phyloP scores from a whole-genome alignment of 1,140 invertebrate species.

The Cepaea nemoralis region DNA sequence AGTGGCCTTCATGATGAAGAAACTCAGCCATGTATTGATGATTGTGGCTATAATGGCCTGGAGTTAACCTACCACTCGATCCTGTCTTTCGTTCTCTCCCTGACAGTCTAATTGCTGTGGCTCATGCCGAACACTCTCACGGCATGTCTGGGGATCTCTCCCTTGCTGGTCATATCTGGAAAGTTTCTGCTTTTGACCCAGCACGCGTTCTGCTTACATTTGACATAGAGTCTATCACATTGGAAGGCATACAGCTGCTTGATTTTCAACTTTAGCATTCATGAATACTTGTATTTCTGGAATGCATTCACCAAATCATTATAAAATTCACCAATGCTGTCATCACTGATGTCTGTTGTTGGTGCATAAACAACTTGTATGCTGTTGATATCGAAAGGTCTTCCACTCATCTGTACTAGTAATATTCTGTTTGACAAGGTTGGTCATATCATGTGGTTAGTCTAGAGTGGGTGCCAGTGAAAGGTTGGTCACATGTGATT shows the following conservation, averaged over 20 bases:
- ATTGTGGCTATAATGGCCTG: constrained; percentile 96
- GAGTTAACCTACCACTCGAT: constrained; percentile 98
- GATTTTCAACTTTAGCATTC: too few relatives aligned
- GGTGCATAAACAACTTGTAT: too few relatives aligned
- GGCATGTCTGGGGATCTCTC: constrained; percentile 90
- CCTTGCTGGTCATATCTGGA: constrained; percentile 88
- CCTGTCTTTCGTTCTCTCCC: constrained; percentile 92
- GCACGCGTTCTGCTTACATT: constrained; percentile 93
- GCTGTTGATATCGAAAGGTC: too few relatives aligned
- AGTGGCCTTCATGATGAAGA: constrained; percentile 75
- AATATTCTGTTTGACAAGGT: too few relatives aligned
- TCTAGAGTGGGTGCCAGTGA: too few relatives aligned
- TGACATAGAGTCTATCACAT: constrained; percentile 84
- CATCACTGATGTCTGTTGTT: too few relatives aligned
- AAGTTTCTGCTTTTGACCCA: constrained; percentile 87
- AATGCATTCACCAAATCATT: too few relatives aligned
- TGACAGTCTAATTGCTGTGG: constrained; percentile 96
- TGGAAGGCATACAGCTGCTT: constrained; percentile 77
- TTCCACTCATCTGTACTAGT: too few relatives aligned
- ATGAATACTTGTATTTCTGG: too few relatives aligned
- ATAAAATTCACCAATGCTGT: too few relatives aligned
- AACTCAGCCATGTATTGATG: constrained; percentile 87
- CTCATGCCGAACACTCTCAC: constrained; percentile 92
- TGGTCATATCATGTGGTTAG: too few relatives aligned
- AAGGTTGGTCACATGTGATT: too few relatives aligned